Conservation (phyloP, 2,888 invertebrate species). For the Drosophila stalkeri region DNA sequence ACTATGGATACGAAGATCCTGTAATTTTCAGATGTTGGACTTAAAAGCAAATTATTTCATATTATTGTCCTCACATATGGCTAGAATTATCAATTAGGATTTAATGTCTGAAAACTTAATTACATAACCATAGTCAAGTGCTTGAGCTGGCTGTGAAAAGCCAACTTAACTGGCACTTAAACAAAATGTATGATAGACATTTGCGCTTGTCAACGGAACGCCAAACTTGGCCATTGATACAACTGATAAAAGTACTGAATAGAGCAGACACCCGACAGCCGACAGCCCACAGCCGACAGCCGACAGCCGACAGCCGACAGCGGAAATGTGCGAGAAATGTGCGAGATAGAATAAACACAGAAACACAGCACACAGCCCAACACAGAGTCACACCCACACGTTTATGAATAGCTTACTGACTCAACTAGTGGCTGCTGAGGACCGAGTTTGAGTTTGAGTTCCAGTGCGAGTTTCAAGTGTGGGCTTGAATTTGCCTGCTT, state of each 20-base stretch:
- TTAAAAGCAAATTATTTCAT: not conserved
- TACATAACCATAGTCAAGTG: slow-evolving; percentile 8
- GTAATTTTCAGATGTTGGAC: too few species aligned
- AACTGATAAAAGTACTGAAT: slow-evolving; percentile 65
- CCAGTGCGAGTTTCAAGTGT: slow-evolving; percentile 17
- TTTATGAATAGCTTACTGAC: slow-evolving; percentile 26
- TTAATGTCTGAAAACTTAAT: not conserved
- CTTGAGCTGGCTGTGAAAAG: slow-evolving; percentile 18
- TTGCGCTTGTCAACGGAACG: slow-evolving; percentile 56
- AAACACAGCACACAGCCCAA: slow-evolving; percentile 15
- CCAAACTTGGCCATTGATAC: slow-evolving; percentile 70
- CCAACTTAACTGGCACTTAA: slow-evolving; percentile 30
- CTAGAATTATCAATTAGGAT: not conserved
- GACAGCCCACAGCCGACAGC: slow-evolving; percentile 21
- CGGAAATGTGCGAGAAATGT: slow-evolving; percentile 75
- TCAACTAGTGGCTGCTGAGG: slow-evolving; percentile 58
- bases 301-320: slow-evolving; percentile 36
- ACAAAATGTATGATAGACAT: slow-evolving; percentile 61
- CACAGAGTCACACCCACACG: slow-evolving; percentile 23
- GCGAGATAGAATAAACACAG: slow-evolving; percentile 59
- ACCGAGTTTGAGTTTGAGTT: slow-evolving; percentile 24
- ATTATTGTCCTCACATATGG: not conserved
- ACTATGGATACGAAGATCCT: too few species aligned
- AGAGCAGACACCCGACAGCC: slow-evolving; percentile 20
- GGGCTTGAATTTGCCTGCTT: slow-evolving; percentile 59